phyloP scores from a whole-genome alignment of 2,888 invertebrate species.

The Andrena bicolor region DNA sequence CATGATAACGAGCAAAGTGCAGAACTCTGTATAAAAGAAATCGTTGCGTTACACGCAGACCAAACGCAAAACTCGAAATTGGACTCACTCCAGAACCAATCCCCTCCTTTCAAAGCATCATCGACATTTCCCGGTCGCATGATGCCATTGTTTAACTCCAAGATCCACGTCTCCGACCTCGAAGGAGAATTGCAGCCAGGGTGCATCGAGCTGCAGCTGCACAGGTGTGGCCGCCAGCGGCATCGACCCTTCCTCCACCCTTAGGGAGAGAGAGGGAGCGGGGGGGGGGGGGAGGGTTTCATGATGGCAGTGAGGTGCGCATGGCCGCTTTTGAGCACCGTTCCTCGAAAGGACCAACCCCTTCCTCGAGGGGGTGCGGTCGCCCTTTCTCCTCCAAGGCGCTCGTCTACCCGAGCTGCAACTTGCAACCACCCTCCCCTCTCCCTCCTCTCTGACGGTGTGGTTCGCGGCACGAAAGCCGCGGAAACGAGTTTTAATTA shows the following conservation, averaged over 20 bases:
- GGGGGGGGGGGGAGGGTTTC: conserved; percentile 58
- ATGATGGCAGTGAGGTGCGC: conserved; percentile 68
- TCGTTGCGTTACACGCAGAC: too few relatives aligned
- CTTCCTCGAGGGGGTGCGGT: conserved; percentile 60
- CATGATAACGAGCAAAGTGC: too few relatives aligned
- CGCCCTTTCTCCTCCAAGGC: conserved; percentile 29
- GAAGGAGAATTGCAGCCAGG: conserved; percentile 12
- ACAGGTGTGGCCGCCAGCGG: conserved; percentile 60
- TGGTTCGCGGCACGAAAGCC: conserved; percentile 43
- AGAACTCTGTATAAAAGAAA: too few relatives aligned
- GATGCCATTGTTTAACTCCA: not conserved
- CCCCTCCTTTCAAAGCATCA: too few relatives aligned
- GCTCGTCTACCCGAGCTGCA: conserved; percentile 16
- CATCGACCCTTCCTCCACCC: conserved; percentile 57
- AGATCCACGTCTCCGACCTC: conserved; percentile 7
- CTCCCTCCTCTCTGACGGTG: conserved; percentile 3
- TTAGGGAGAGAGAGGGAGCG: conserved; percentile 46
- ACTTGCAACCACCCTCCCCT: not conserved
- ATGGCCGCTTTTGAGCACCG: conserved; percentile 59
- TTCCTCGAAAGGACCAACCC: conserved; percentile 59
- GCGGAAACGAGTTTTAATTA: conserved; percentile 69
- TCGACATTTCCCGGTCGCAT: not conserved
- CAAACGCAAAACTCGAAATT: too few relatives aligned
- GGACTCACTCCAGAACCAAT: too few relatives aligned
- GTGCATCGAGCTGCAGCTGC: conserved; percentile 36